Evolutionary conservation across 2,113 vertebrate species (phyloP), one percentile per base, ranked within the genome.

Genomic region (Gobio gobio): DNA sequence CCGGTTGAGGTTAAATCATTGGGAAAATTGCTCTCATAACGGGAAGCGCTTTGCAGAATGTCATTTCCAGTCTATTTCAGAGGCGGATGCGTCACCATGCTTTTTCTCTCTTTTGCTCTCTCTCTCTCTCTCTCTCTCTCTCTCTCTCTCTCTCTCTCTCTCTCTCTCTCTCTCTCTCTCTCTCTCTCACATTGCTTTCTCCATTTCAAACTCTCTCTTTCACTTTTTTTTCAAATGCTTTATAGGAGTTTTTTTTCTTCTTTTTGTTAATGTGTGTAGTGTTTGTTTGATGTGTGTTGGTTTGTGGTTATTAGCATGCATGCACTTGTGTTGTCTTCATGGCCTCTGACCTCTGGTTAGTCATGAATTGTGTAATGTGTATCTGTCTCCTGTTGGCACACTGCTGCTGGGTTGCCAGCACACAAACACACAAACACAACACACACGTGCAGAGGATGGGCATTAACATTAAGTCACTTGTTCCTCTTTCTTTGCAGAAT

Each of bases 1-100:
- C 43, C 75, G 82, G 76, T 83, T 86, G 84, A 88, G 82, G 84
- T 83, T 72, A 83, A 86, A 83, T 86, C 80, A 86, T 83, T 86
- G 58, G 79, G 84, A 88, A 83, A 83, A 86, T 88, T 86, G 87
- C 75, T 86, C 80, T 64, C 18, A n/a, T 83, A 85, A 56, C 66
- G 29, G 80, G 63, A 86, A 85, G 54, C 49, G 68, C 85, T 88
- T 79, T 51, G 78, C 84, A 75, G 83, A 83, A 83, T 88, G 87
- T 73, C 80, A 86, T 86, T 86, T 86, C 58, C 75, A 88, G 87
- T 79, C 75, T 75, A 83, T 88, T 86, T 86, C 29, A 81, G 72
- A 86, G 4, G 49, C 20, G 74, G 75, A 72, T 75, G 70, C 66
- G 58, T 85, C 83, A 82, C 75, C 68, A 2, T 5, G 43, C 73